Evolutionary conservation across 2,113 vertebrate genomes (phyloP).

Genomic region (Zonotrichia leucophrys): DNA sequence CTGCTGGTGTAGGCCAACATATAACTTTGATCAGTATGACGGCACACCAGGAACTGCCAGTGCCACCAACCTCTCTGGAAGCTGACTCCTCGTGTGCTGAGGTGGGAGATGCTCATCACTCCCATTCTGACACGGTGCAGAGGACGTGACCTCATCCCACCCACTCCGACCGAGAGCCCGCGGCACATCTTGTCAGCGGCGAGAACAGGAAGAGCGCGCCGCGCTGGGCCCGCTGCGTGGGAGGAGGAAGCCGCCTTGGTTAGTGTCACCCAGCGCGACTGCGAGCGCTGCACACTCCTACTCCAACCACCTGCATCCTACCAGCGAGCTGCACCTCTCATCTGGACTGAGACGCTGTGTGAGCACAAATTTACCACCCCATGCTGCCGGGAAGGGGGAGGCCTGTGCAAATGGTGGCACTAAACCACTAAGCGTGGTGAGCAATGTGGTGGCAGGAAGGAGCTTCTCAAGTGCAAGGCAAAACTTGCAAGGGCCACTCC

Average conservation of each 20-base stretch:
- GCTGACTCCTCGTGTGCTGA: not conserved
- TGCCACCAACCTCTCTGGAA: not conserved
- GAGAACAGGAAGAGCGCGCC: not conserved
- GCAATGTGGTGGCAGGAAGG: not conserved
- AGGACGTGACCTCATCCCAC: constrained; percentile 28
- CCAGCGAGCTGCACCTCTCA: not conserved
- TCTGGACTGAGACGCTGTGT: not conserved
- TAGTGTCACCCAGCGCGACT: not conserved
- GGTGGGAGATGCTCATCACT: not conserved
- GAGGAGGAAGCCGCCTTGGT: constrained; percentile 57
- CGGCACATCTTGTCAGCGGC: not conserved
- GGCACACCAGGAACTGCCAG: not conserved
- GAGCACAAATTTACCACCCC: not conserved
- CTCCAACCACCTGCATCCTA: constrained; percentile 50
- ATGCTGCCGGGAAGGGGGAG: constrained; percentile 1
- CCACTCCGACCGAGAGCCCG: not conserved
- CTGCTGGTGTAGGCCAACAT: not conserved
- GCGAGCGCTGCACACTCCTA: constrained; percentile 22
- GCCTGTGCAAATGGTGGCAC: not conserved
- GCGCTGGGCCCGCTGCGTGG: constrained; percentile 32
- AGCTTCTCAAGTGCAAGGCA: not conserved
- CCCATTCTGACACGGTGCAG: not conserved
- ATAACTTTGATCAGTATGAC: not conserved
- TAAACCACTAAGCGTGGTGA: not conserved
- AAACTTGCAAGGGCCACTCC: not conserved